phyloP scores from a whole-genome alignment of 2,888 invertebrate genomes.

The Lasioglossum marginatum region DNA sequence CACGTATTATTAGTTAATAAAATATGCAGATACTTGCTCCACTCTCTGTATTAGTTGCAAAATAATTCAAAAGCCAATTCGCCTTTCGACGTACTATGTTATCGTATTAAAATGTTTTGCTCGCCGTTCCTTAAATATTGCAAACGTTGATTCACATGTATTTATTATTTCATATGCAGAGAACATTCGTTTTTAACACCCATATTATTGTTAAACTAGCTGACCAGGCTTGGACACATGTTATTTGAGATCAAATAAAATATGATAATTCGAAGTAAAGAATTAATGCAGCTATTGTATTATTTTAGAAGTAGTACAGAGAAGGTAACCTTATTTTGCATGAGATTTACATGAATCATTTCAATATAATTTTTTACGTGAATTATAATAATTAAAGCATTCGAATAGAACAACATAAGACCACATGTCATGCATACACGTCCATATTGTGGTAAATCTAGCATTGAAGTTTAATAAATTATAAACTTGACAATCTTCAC shows the following conservation, averaged over 20 bases:
- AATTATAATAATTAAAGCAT: background rate
- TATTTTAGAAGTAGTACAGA: background rate
- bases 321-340: background rate
- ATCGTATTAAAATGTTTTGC: background rate
- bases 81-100: background rate
- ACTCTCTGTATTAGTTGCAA: background rate
- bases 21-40: background rate
- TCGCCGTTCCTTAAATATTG: background rate
- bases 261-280: background rate
- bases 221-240: background rate
- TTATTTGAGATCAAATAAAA: background rate
- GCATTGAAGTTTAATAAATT: too few relatives aligned
- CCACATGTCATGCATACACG: too few relatives aligned
- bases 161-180: background rate
- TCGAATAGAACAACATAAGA: background rate
- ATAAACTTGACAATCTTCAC: too few relatives aligned
- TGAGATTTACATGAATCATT: background rate
- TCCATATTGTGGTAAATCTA: too few relatives aligned
- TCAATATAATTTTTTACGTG: background rate
- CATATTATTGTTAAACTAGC: background rate
- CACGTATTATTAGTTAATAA: background rate
- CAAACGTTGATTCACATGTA: background rate
- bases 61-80: background rate
- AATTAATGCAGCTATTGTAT: background rate
- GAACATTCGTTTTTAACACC: background rate